phyloP scores from a whole-genome alignment of 2,888 invertebrate species.

The Hyalella azteca region DNA sequence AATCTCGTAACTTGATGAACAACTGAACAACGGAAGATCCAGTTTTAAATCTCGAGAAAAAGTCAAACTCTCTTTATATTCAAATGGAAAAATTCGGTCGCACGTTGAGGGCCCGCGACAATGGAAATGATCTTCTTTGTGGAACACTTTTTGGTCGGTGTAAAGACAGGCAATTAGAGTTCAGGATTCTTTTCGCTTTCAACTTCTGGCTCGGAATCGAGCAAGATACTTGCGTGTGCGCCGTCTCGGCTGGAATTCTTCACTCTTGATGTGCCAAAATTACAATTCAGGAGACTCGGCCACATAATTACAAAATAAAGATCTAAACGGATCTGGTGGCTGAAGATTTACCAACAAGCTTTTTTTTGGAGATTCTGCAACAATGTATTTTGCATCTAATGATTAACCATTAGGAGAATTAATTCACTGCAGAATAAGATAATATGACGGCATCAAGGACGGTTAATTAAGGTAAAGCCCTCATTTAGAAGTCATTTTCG shows the following conservation, averaged over 20 bases:
- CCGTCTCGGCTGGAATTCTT: background rate
- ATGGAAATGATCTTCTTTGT: slow-evolving; percentile 31
- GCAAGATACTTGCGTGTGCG: background rate
- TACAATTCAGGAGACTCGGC: background rate
- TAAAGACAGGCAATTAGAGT: slow-evolving; percentile 22
- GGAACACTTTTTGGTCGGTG: slow-evolving; percentile 2
- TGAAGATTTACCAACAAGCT: too few species aligned
- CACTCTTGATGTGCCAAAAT: background rate
- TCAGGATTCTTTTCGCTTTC: background rate
- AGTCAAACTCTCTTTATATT: background rate
- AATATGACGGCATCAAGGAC: too few species aligned
- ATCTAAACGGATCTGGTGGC: too few species aligned
- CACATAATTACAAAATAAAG: too few species aligned
- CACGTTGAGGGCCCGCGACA: slow-evolving; percentile 1
- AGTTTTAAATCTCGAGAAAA: too few species aligned
- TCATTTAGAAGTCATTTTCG: too few species aligned
- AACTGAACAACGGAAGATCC: background rate
- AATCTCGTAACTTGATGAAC: too few species aligned
- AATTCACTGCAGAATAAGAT: too few species aligned
- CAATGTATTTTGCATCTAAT: too few species aligned
- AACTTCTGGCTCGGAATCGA: background rate
- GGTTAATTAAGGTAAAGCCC: too few species aligned
- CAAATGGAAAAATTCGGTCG: slow-evolving; percentile 2
- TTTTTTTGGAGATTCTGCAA: too few species aligned
- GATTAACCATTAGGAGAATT: too few species aligned